These are phyloP conservation scores for Catajapyx aquilonaris DNA, from an alignment of 1,140 invertebrate species.

Conservation along the genomic window DNA sequence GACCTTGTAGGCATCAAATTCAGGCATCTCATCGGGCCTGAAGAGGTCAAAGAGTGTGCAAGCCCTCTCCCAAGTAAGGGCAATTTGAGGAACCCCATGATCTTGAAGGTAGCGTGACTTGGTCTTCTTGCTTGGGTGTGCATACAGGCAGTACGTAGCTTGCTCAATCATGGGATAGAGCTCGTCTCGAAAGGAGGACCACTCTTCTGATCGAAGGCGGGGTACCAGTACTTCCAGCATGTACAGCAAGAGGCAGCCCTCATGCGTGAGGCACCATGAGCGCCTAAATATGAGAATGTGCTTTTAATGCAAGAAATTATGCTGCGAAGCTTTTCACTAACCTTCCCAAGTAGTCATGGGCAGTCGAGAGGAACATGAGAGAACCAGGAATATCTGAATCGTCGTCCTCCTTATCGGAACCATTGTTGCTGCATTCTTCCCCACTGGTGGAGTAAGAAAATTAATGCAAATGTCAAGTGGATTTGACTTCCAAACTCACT, in stretches of 20 bases:
- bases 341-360: constrained; percentile 63
- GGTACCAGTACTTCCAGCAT: constrained; percentile 48
- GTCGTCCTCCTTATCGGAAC: constrained; percentile 27
- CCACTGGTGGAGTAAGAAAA: constrained; percentile 2
- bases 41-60: constrained; percentile 66
- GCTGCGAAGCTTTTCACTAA: no score
- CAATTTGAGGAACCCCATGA: constrained; percentile 46
- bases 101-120: constrained; percentile 46
- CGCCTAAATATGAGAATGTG: constrained; percentile 19
- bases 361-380: constrained; percentile 53
- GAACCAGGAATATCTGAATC: constrained; percentile 43
- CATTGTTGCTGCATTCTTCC: constrained; percentile 12
- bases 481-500: constrained; percentile 20
- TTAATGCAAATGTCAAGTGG: background rate
- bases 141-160: constrained; percentile 70
- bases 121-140: constrained; percentile 56
- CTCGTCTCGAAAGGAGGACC: constrained; percentile 19
- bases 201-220: constrained; percentile 34
- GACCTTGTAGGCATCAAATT: constrained; percentile 54
- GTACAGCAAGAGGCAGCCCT: constrained; percentile 54
- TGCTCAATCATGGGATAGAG: constrained; percentile 61
- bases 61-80: constrained; percentile 54
- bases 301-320: constrained; percentile 2
- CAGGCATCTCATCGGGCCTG: constrained; percentile 52
- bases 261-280: constrained; percentile 49